A percentile compares a stretch with the other conserved stretches of the same genome.
phyloP scores from a whole-genome alignment of 2,113 vertebrate species.

The Hylia prasina region DNA sequence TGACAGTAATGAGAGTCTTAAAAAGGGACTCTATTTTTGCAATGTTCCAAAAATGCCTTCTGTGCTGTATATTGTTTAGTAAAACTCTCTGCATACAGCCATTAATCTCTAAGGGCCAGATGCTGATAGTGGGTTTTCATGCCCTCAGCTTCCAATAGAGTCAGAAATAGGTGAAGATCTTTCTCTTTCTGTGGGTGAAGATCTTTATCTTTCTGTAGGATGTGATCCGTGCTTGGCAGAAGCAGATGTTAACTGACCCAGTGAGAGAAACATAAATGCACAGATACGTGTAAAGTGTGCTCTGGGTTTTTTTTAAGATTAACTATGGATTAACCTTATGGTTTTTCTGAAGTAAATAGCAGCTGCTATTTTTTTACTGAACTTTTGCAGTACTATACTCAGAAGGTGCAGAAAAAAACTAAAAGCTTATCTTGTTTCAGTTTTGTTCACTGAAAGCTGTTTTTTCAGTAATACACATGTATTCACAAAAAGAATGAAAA shows the following conservation, averaged over 20 bases:
- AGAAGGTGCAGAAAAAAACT: not conserved
- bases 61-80: constrained; percentile 39
- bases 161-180: not conserved
- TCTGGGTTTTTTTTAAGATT: not conserved
- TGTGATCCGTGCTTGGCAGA: not conserved
- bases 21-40: constrained; percentile 50
- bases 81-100: not conserved
- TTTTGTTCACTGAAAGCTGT: not conserved
- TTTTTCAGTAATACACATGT: not conserved
- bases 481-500: not conserved
- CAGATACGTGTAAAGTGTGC: not conserved
- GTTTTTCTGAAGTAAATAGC: not conserved
- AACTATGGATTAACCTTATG: not conserved
- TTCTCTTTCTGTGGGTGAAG: not conserved
- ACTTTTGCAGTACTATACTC: not conserved
- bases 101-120: constrained; percentile 9
- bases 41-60: constrained; percentile 46
- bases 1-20: constrained; percentile 57
- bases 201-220: not conserved
- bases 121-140: not conserved
- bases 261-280: not conserved
- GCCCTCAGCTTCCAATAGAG: not conserved
- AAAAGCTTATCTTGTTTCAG: not conserved
- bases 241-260: not conserved
- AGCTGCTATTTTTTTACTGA: not conserved